Evolutionary conservation across 2,888 invertebrate species (phyloP).

Genomic region (Boloria euphrosyne): DNA sequence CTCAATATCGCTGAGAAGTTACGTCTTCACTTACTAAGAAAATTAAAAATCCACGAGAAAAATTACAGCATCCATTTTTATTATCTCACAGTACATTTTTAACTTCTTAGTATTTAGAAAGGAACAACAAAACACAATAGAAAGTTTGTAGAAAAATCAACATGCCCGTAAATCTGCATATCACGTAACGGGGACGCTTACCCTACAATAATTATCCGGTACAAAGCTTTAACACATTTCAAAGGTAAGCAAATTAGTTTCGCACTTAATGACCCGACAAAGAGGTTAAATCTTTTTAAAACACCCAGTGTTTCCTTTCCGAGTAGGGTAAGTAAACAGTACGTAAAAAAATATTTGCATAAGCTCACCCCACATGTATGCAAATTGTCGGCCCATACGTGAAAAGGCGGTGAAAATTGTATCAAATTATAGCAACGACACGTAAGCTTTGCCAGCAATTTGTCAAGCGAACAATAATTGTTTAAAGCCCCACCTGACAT

Average conservation of each 20-base stretch:
- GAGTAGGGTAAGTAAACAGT: conserved; percentile 69
- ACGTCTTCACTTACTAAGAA: conserved; percentile 56
- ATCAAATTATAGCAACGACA: conserved; percentile 79
- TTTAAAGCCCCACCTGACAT: conserved; percentile 61
- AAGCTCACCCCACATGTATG: conserved; percentile 75
- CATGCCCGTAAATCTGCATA: conserved; percentile 66
- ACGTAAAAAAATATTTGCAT: conserved; percentile 80
- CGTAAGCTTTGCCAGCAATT: conserved; percentile 75
- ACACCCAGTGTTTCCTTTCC: conserved; percentile 77
- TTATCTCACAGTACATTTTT: not conserved
- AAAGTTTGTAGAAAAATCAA: conserved; percentile 31
- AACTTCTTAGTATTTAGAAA: not conserved
- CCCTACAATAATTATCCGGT: conserved; percentile 73
- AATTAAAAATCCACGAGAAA: conserved; percentile 54
- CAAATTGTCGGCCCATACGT: conserved; percentile 72
- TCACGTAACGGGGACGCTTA: conserved; percentile 70
- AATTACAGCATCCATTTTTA: conserved; percentile 30
- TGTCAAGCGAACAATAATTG: conserved; percentile 80
- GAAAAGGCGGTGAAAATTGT: conserved; percentile 78
- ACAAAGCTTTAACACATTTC: conserved; percentile 79
- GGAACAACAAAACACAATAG: conserved; percentile 11
- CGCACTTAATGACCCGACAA: conserved; percentile 82
- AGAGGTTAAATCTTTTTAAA: conserved; percentile 82
- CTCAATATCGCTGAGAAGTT: conserved; percentile 76
- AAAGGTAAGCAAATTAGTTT: conserved; percentile 83